Evolutionary conservation across 2,797 vertebrate species (phyloP).

Genomic region (Carduelis carduelis): DNA sequence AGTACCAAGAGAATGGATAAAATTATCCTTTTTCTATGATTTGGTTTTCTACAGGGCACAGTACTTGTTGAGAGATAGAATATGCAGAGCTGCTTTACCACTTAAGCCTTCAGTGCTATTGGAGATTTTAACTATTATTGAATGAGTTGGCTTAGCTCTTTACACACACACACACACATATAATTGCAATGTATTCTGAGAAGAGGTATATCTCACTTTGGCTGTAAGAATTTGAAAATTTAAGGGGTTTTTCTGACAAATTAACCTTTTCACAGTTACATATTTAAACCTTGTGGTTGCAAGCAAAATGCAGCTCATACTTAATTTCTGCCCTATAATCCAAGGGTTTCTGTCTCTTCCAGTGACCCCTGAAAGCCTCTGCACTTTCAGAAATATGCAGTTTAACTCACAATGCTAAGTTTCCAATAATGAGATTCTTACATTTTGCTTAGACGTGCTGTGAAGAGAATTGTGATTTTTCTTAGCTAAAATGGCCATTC

Average conservation of each 20-base stretch:
- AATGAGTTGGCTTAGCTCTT: conserved; percentile 36
- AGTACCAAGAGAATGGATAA: background rate
- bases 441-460: background rate
- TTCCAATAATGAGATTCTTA: background rate
- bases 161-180: background rate
- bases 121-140: conserved; percentile 32
- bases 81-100: background rate
- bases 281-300: background rate
- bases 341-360: background rate
- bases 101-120: background rate
- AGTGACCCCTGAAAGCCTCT: background rate
- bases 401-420: background rate
- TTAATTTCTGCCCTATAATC: background rate
- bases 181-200: conserved; percentile 18
- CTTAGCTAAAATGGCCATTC: background rate
- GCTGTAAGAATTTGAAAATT: background rate
- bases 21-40: background rate
- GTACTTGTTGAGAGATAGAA: background rate
- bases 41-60: background rate
- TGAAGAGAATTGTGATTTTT: background rate
- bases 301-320: background rate
- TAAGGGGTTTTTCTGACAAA: background rate
- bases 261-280: background rate
- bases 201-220: background rate
- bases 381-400: background rate